Evolutionary conservation across 1,140 invertebrate species (phyloP), one percentile per base, ranked within the genome.

Genomic region (Drosophila lini): DNA sequence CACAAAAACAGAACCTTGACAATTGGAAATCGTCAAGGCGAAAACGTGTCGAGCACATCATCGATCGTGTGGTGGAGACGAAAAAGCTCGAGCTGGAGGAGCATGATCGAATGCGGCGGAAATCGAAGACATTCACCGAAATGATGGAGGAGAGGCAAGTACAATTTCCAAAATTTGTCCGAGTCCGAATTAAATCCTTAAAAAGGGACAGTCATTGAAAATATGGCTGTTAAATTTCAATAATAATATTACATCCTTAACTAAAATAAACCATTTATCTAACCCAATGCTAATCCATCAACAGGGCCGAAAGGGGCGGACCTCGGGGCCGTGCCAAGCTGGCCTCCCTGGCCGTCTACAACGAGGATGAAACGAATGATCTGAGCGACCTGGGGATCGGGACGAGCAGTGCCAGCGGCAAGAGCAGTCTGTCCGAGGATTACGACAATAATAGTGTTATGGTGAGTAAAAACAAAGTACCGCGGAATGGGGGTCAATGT

Each of bases 71-170:
- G 38, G 97, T 97, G 32, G 97, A 98, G 93, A 96, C 97, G 71
- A 97, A 97, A 84, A 96, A 96, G 92, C 94, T 97, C 80, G 95
- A 96, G 93, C 93, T 96, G 83, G 95, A 97, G 92, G 95, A 97
- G 86, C 94, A 96, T 91, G 95, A 94, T 93, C 94, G 94, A 84
- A 94, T 94, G 74, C 94, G 95, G 83, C 94, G 94, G 91, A 95
- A 96, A 92, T 96, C 95, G 90, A 98, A 98, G 94, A 98, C 97
- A 42, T 99, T 98, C 94, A 97, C 95, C 90, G 97, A 98, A 93
- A 98, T 98, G 95, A 95, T 98, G 93, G 96, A 97, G 92, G 97
- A 98, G 92, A 96, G 97, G 95, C 96, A 92, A 93, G 93, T 88
- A 65, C 67, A 34, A 52, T 16, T 16, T 8, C 44, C 28, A 52